phyloP scores from a whole-genome alignment of 2,113 vertebrate species.

The Lepus timidus region DNA sequence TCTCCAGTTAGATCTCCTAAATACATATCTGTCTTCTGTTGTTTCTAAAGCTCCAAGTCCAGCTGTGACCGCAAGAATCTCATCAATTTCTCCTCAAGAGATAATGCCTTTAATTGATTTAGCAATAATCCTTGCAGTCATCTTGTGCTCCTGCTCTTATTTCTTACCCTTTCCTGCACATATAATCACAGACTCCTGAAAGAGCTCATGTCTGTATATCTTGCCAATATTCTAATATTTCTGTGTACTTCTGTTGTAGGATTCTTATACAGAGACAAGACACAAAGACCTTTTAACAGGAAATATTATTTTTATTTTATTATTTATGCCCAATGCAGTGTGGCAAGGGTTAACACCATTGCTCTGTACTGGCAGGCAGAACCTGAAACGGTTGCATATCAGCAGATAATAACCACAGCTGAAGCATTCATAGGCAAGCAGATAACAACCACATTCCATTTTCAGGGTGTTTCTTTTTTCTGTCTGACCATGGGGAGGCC shows the following conservation, averaged over 20 bases:
- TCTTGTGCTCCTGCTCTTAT: background rate
- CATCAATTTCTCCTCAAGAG: background rate
- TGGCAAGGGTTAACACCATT: too few relatives aligned
- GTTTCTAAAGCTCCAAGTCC: background rate
- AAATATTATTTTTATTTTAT: too few relatives aligned
- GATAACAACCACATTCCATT: too few relatives aligned
- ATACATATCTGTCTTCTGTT: background rate
- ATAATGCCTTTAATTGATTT: background rate
- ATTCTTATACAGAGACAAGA: too few relatives aligned
- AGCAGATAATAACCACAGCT: too few relatives aligned
- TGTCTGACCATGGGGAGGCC: too few relatives aligned
- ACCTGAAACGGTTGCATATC: too few relatives aligned
- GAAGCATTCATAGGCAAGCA: too few relatives aligned
- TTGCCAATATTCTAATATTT: background rate
- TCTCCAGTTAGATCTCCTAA: background rate
- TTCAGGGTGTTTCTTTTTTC: too few relatives aligned
- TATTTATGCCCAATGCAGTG: too few relatives aligned
- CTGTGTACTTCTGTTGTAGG: background rate
- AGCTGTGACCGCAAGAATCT: background rate
- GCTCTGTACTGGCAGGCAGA: too few relatives aligned
- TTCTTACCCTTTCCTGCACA: background rate
- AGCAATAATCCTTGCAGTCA: background rate
- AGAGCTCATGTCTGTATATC: background rate
- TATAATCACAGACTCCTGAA: background rate
- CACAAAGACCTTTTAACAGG: too few relatives aligned